phyloP scores from a whole-genome alignment of 23 tunicate genomes.

The Trididemnum clinides region DNA sequence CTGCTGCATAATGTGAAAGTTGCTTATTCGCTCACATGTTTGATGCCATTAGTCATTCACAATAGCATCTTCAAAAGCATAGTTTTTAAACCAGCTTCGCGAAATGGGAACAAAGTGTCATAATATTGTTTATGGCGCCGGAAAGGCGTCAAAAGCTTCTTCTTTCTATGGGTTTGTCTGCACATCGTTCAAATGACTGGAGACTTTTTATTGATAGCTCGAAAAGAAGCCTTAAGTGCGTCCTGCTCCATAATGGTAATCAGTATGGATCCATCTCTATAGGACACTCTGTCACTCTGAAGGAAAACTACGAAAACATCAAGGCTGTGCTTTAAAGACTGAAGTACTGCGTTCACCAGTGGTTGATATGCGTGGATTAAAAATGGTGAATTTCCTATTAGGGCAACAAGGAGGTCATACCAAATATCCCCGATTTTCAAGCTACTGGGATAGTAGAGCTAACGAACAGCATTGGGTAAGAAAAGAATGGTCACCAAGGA shows the following conservation, averaged over 20 bases:
- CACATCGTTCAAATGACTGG: not conserved
- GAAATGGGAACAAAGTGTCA: no score
- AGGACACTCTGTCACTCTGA: not conserved
- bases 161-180: not conserved
- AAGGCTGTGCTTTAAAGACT: not conserved
- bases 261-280: not conserved
- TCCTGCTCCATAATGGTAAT: not conserved
- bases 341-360: not conserved
- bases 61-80: no score
- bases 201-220: not conserved
- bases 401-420: not conserved
- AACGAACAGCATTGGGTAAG: not conserved
- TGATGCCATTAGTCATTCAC: no score
- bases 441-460: constrained; percentile 1
- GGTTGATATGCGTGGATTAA: not conserved
- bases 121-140: no score
- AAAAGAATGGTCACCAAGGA: not conserved
- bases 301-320: not conserved
- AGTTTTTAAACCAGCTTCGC: no score
- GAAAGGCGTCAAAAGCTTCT: no score
- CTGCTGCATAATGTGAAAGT: no score
- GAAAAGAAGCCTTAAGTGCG: not conserved
- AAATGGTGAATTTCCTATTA: not conserved
- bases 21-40: no score
- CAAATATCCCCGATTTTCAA: not conserved